Evolutionary conservation across 1,140 invertebrate species (phyloP), one percentile per base, ranked within the genome.

Genomic region (Bursaphelenchus mucronatus): DNA sequence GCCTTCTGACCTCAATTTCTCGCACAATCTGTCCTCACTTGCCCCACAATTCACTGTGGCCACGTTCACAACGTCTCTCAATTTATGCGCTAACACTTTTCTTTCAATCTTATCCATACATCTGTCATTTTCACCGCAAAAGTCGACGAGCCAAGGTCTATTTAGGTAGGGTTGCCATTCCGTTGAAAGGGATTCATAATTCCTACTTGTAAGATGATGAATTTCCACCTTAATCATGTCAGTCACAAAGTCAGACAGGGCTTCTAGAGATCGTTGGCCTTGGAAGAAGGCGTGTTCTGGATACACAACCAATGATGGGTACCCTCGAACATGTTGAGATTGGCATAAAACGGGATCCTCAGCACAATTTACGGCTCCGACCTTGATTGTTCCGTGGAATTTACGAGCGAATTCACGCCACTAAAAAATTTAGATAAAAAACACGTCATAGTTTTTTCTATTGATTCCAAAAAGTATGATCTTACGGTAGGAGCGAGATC

Each of bases 341-440:
- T 85, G 83, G 82, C 89, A 91, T 21, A 90, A 79, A 49, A 84
- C 76, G 83, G 87, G 88, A 69, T 90, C 87, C 76, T 89, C 88
- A 79, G 88, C 87, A 83, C 89, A 91, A 80, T 91, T 90, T 0
- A 90, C 87, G 62, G 89, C 89, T n/a, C 88, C 89, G 70, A 88
- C 85, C 73, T 87, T 84, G 49, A 90, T 84, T 6, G 88, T 86
- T 47, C 88, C 88, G 68, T 89, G 86, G 44, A 90, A 78, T 70
- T 88, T 84, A 78, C 87, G 86, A 13, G 90, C 90, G 49, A 92
- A 80, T 78, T 87, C 86, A 52, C 90, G 85, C 90, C 90, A 92
- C 81, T 87, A 72, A 52, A 70, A 82, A n/a, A 51, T 19, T 13
- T 3, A 58, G 44, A 13, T 52, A 49, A 30, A 58, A 65, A 46